These are phyloP conservation scores for Brachynemurus nebulosus DNA, from an alignment of 2,888 invertebrate species.

Conservation along the genomic window DNA sequence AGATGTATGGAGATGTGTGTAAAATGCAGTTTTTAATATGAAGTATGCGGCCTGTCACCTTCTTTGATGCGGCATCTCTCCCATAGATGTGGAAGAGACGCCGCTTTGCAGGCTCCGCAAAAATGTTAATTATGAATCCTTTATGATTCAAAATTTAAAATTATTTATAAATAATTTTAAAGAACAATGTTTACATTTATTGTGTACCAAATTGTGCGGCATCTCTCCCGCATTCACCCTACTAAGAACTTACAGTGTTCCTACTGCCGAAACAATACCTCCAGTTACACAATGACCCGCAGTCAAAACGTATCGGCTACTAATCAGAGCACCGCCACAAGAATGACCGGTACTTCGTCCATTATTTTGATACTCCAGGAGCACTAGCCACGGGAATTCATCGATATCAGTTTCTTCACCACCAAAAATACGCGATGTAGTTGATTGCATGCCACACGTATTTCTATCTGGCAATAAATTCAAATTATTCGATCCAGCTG, in stretches of 20 bases:
- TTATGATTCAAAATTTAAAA: too few relatives aligned
- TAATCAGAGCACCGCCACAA: constrained; percentile 40
- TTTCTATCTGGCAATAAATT: neutral
- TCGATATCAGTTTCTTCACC: constrained; percentile 33
- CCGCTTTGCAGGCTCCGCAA: too few relatives aligned
- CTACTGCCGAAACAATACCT: constrained; percentile 24
- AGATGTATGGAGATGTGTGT: too few relatives aligned
- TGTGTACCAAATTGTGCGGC: too few relatives aligned
- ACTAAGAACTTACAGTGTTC: constrained; percentile 35
- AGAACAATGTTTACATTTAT: too few relatives aligned
- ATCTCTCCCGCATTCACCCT: too few relatives aligned
- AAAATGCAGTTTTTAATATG: too few relatives aligned
- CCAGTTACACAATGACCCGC: constrained; percentile 40
- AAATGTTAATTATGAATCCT: too few relatives aligned
- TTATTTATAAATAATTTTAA: too few relatives aligned
- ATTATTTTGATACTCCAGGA: constrained; percentile 33
- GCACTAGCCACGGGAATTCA: constrained; percentile 40
- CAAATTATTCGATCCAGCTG: neutral
- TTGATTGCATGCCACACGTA: constrained; percentile 25
- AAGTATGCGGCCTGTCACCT: too few relatives aligned
- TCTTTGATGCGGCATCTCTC: too few relatives aligned
- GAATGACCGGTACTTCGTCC: constrained; percentile 22
- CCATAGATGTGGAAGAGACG: too few relatives aligned
- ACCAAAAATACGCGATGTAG: constrained; percentile 24
- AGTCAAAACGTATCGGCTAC: constrained; percentile 36